phyloP scores from a whole-genome alignment of 2,888 invertebrate species.

The Amphipoea lucens region DNA sequence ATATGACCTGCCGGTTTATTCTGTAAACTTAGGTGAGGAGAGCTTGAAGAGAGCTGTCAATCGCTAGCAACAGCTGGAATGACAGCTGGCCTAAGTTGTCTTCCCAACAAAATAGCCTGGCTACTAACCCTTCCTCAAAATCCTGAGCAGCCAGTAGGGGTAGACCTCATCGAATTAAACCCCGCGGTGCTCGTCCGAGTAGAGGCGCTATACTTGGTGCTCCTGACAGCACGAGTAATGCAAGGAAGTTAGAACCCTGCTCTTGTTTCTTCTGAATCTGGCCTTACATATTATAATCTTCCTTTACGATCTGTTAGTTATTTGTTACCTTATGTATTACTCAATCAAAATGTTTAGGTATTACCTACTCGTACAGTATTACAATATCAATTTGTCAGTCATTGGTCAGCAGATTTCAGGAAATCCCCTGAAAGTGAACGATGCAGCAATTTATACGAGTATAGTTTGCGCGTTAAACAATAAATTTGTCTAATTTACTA shows the following conservation, averaged over 20 bases:
- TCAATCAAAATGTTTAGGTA: constrained; percentile 17
- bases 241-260: background rate
- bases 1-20: background rate
- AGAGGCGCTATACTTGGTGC: background rate
- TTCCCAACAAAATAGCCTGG: background rate
- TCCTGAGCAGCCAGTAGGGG: background rate
- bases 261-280: background rate
- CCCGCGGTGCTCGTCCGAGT: background rate
- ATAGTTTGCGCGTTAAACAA: constrained; percentile 14
- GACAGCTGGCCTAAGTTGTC: background rate
- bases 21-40: background rate
- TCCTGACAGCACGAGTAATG: background rate
- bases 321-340: background rate
- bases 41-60: background rate
- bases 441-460: constrained; percentile 14
- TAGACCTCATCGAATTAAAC: background rate
- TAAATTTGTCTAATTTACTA: constrained; percentile 41
- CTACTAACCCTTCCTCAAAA: background rate
- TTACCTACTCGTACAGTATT: background rate
- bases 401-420: constrained; percentile 42
- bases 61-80: background rate
- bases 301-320: background rate
- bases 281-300: background rate
- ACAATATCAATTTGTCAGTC: constrained; percentile 5
- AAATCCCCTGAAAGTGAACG: constrained; percentile 45